Evolutionary conservation across 2,113 vertebrate species (phyloP).

Genomic region (Colossoma macropomum): DNA sequence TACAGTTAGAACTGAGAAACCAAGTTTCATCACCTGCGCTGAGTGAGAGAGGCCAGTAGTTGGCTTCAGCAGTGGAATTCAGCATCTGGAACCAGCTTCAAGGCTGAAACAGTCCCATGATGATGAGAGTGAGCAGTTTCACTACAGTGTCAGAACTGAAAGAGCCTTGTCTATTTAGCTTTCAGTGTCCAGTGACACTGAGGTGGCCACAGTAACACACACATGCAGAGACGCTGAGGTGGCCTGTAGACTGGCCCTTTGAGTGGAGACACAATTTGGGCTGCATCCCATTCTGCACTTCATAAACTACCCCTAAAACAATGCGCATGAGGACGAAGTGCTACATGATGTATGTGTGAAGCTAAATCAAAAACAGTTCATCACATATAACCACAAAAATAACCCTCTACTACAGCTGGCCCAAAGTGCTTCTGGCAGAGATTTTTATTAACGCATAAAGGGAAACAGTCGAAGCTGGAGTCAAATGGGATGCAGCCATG

Average conservation of each 20-base stretch:
- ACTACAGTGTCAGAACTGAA: conserved; percentile 13
- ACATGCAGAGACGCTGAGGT: conserved; percentile 5
- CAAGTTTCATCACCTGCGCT: not conserved
- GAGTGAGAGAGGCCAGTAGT: not conserved
- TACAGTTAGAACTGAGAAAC: not conserved
- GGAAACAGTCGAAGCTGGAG: conserved; percentile 18
- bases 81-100: conserved; percentile 10
- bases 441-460: conserved; percentile 1
- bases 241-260: not conserved
- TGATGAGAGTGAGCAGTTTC: conserved; percentile 8
- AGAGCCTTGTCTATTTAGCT: not conserved
- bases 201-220: not conserved
- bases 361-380: not conserved
- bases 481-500: conserved; percentile 1
- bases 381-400: not conserved
- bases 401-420: not conserved
- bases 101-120: conserved; percentile 23
- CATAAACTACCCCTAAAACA: not conserved
- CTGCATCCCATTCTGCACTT: conserved; percentile 6
- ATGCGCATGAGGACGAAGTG: not conserved
- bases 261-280: not conserved
- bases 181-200: not conserved
- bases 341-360: not conserved
- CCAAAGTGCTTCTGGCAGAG: not conserved
- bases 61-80: not conserved